A percentile compares a stretch with the other conserved stretches of the same genome.
These are phyloP conservation scores for Clarias gariepinus DNA, from an alignment of 2,113 vertebrate species.

Conservation along the genomic window DNA sequence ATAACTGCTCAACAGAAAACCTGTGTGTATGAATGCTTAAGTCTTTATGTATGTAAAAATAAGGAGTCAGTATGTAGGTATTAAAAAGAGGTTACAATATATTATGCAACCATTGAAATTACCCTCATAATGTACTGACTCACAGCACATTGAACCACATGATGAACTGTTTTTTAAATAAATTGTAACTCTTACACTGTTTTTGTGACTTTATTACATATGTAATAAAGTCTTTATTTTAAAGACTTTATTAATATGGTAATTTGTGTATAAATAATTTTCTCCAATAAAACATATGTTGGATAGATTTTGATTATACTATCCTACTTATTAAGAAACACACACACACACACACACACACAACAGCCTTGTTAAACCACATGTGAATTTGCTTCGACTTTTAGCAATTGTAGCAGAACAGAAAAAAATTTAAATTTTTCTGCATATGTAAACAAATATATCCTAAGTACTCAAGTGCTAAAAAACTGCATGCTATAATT, in stretches of 20 bases:
- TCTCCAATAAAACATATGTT: slow-evolving; percentile 26
- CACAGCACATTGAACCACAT: not conserved
- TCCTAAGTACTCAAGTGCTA: not conserved
- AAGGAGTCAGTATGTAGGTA: not conserved
- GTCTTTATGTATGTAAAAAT: not conserved
- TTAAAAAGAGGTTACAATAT: not conserved
- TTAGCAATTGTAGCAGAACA: slow-evolving; percentile 17
- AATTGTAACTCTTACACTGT: not conserved
- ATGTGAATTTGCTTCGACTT: not conserved
- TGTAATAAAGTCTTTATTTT: too few species aligned
- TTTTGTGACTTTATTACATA: not conserved
- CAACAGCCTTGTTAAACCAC: slow-evolving; percentile 4
- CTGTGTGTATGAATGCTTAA: slow-evolving; percentile 17
- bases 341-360: slow-evolving; percentile 10
- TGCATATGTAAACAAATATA: not conserved
- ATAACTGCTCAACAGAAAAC: not conserved
- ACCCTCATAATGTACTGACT: not conserved
- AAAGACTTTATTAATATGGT: too few species aligned
- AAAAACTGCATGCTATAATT: not conserved
- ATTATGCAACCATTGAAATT: slow-evolving; percentile 17
- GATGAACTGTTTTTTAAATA: not conserved
- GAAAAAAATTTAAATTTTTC: not conserved
- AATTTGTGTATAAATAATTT: slow-evolving; percentile 16
- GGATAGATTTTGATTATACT: slow-evolving; percentile 13
- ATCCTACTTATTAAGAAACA: slow-evolving; percentile 7